Evolutionary conservation across 1,140 invertebrate genomes (phyloP).

Genomic region (Bombus balteatus): DNA sequence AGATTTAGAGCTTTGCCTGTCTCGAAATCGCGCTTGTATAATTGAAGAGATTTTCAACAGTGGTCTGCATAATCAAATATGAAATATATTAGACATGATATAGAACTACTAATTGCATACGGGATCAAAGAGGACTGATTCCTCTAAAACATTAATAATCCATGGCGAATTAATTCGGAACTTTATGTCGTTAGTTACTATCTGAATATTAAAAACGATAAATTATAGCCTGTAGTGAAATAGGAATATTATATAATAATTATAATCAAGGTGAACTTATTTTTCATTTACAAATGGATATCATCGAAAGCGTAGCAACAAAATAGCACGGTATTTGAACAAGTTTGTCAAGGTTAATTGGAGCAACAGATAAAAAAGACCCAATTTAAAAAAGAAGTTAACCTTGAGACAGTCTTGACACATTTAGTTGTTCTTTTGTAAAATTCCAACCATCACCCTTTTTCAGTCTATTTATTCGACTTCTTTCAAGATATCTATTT

Average conservation of each 20-base stretch:
- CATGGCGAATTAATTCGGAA: neutral
- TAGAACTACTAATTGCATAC: neutral
- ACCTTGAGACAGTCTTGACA: neutral
- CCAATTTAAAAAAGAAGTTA: too few species aligned
- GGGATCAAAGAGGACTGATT: neutral
- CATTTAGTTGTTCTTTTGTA: neutral
- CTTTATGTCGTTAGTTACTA: neutral
- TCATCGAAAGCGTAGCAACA: neutral
- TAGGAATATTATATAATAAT: neutral
- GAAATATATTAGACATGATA: neutral
- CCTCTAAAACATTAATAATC: conserved; percentile 8
- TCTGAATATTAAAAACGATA: neutral
- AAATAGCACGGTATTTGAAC: too few species aligned
- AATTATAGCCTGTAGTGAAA: neutral
- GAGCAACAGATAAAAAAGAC: too few species aligned
- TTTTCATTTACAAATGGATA: neutral
- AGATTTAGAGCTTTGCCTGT: neutral
- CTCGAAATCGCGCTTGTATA: neutral
- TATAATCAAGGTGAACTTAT: neutral
- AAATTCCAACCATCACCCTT: neutral
- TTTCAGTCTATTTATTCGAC: neutral
- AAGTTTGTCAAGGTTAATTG: neutral
- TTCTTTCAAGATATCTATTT: conserved; percentile 6
- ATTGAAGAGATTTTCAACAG: neutral
- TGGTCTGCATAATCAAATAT: neutral